phyloP scores from a whole-genome alignment of 2,888 invertebrate species.

The Nipponacmea schrenckii region DNA sequence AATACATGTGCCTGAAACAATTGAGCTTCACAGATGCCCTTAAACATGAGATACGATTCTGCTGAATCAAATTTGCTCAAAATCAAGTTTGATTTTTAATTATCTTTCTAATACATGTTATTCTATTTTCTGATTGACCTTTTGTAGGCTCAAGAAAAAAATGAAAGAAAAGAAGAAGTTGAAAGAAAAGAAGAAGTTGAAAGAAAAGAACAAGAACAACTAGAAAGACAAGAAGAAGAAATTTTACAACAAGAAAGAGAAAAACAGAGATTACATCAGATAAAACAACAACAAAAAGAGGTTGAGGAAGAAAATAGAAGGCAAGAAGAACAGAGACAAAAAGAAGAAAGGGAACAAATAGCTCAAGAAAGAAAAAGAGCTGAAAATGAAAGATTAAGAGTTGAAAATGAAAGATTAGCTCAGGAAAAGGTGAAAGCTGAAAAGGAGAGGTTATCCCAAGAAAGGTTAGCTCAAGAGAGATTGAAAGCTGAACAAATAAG shows the following conservation, averaged over 20 bases:
- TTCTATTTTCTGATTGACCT: too few species aligned
- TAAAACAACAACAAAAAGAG: slow-evolving; percentile 8
- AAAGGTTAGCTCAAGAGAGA: slow-evolving; percentile 3
- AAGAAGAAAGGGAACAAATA: slow-evolving; percentile 7
- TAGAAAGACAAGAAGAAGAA: not conserved
- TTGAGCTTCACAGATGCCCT: too few species aligned
- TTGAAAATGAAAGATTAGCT: not conserved
- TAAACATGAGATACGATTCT: too few species aligned
- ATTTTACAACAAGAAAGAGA: slow-evolving; percentile 3
- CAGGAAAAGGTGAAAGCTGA: slow-evolving; percentile 13
- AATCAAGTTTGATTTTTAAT: too few species aligned
- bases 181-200: not conserved
- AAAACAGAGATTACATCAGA: slow-evolving; percentile 8
- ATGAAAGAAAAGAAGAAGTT: too few species aligned
- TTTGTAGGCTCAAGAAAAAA: too few species aligned
- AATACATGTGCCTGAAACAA: too few species aligned
- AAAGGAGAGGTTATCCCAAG: not conserved
- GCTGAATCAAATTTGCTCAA: too few species aligned
- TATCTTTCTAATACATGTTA: too few species aligned
- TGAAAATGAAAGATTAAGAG: not conserved
- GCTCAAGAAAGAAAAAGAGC: not conserved
- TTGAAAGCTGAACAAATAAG: slow-evolving; percentile 7
- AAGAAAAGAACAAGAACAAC: not conserved
- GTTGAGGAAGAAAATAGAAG: slow-evolving; percentile 1
- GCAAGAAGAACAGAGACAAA: slow-evolving; percentile 7